These are phyloP conservation scores for Ammodytes dubius DNA, from an alignment of 2,113 vertebrate species.

Conservation along the genomic window DNA sequence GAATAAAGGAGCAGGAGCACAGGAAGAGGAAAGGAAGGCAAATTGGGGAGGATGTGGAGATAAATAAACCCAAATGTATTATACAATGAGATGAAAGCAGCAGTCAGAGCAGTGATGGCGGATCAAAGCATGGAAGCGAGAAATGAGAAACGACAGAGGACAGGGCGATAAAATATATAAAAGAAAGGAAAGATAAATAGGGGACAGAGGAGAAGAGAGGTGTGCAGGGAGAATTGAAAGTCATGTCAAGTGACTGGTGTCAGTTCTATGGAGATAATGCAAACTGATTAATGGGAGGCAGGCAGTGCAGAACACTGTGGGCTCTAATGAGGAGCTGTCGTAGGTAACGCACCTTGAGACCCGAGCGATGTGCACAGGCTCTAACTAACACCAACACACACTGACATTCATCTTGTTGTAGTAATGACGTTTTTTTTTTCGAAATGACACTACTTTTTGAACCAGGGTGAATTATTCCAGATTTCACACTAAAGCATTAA, in stretches of 20 bases:
- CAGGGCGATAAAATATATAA: conserved; percentile 13
- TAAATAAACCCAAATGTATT: conserved; percentile 1
- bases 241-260: conserved; percentile 29
- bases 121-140: conserved; percentile 17
- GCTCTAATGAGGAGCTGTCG: conserved; percentile 36
- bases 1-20: conserved; percentile 28
- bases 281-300: conserved; percentile 4
- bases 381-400: conserved; percentile 46
- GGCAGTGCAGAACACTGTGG: background rate
- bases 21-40: background rate
- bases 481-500: background rate
- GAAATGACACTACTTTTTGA: background rate
- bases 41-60: conserved; percentile 6
- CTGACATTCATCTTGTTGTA: conserved; percentile 44
- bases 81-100: background rate
- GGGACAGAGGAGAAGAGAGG: conserved; percentile 6
- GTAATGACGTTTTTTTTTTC: conserved; percentile 7
- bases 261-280: conserved; percentile 31
- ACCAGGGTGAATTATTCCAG: background rate
- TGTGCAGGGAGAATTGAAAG: conserved; percentile 39
- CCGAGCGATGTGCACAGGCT: conserved; percentile 24
- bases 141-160: conserved; percentile 38
- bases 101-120: background rate
- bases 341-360: conserved; percentile 18
- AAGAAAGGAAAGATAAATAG: conserved; percentile 14